A percentile compares a stretch with the other conserved stretches of the same genome.
Evolutionary conservation across 2,797 vertebrate genomes (phyloP).

Genomic region (Gadopsis bispinosus): DNA sequence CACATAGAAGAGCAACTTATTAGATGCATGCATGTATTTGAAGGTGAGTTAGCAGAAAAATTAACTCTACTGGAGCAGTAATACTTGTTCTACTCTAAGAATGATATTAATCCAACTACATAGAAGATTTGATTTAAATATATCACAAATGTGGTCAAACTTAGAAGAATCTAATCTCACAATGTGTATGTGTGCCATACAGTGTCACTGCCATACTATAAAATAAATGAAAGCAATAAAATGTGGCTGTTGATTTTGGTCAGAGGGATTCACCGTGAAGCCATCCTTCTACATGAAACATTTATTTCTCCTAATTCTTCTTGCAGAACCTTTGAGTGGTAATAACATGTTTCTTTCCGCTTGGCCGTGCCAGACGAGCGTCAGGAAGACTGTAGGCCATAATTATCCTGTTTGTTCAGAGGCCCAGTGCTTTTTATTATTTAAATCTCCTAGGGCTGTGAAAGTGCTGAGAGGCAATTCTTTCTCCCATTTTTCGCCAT

Average conservation of each 20-base stretch:
- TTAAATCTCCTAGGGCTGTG: constrained; percentile 89
- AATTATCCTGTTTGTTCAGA: constrained; percentile 92
- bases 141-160: background rate
- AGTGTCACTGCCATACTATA: constrained; percentile 16
- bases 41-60: constrained; percentile 21
- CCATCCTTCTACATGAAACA: constrained; percentile 81
- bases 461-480: constrained; percentile 84
- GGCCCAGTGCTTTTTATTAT: constrained; percentile 89
- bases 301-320: constrained; percentile 84
- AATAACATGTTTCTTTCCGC: constrained; percentile 87
- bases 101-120: constrained; percentile 19
- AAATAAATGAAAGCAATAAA: constrained; percentile 65
- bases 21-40: constrained; percentile 32
- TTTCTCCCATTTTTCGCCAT: constrained; percentile 84
- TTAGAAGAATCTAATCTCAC: background rate
- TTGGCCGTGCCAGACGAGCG: constrained; percentile 83
- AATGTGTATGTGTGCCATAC: background rate
- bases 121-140: constrained; percentile 9
- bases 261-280: constrained; percentile 70
- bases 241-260: constrained; percentile 66
- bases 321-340: constrained; percentile 84
- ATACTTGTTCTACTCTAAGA: background rate
- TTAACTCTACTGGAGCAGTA: constrained; percentile 8
- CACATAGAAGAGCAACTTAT: constrained; percentile 22
- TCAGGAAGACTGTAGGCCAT: constrained; percentile 88